Percentiles rank a stretch among this genome's conserved stretches.
Conservation (phyloP, 2,888 invertebrate genomes). For the Hirtodrosophila cameraria region DNA sequence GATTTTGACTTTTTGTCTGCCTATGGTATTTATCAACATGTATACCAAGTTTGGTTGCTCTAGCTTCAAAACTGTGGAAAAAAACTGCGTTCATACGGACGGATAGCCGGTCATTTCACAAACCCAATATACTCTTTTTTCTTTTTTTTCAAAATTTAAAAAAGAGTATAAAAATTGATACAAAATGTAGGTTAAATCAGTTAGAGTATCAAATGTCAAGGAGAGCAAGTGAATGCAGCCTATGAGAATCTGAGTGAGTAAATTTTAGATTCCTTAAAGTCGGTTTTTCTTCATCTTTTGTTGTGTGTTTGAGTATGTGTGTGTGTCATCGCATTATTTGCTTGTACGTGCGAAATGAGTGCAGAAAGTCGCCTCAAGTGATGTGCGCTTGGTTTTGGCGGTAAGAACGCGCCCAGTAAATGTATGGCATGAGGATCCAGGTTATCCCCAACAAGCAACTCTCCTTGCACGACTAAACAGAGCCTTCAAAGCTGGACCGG, state of each 20-base stretch:
- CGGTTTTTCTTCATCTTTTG: neutral
- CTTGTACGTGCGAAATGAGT: slow-evolving; percentile 72
- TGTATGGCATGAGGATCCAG: slow-evolving; percentile 3
- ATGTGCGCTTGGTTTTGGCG: slow-evolving; percentile 39
- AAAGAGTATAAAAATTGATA: no score
- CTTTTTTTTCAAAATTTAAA: no score
- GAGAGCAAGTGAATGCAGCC: no score
- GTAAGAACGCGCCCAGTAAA: slow-evolving; percentile 12
- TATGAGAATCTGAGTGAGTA: neutral
- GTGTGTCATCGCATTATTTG: slow-evolving; percentile 24
- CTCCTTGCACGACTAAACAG: no score
- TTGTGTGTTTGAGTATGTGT: slow-evolving; percentile 8
- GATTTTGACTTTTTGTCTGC: no score
- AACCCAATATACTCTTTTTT: no score
- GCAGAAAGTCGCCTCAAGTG: slow-evolving; percentile 69
- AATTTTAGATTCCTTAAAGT: slow-evolving; percentile 12
- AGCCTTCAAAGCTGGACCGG: neutral
- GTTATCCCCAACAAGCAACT: no score
- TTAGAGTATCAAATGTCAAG: neutral
- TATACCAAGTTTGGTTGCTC: no score
- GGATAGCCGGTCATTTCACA: no score
- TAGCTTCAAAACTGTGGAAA: no score
- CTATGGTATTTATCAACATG: no score
- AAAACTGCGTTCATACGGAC: no score
- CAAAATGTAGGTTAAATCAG: neutral